Evolutionary conservation across 2,797 vertebrate genomes (phyloP), one percentile per base, ranked within the genome.

Genomic region (Anableps anableps): DNA sequence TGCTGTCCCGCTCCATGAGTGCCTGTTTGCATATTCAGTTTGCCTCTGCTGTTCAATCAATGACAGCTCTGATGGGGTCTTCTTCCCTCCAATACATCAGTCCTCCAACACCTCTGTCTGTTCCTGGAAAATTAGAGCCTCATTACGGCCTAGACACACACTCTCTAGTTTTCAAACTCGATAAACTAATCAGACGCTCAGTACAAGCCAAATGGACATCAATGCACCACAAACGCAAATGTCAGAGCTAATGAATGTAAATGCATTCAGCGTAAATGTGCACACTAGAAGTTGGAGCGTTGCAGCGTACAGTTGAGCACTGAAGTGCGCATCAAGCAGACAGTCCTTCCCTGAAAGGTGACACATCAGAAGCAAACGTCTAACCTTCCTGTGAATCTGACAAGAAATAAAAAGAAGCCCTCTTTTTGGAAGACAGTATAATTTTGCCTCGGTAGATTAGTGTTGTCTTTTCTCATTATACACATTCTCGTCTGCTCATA

Each of bases 181-280:
- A 90, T 88, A 91, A 88, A 90, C 80, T 88, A 91, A 93, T 93
- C 90, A 87, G 86, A 86, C 66, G 75, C 74, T 47, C 68, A 29
- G 71, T 76, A 60, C 76, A 75, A 79, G 85, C 85, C 90, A 88
- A 91, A 88, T 78, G 62, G 66, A 80, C 70, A 60, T 92, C 89
- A 51, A 62, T 85, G 79, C 2, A 3, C 80, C 80, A 48, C 85
- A 64, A 86, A 82, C 17, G n/a, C 88, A 92, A 94, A 91, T 88
- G 91, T 88, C 90, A 88, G 2, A 0, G 29, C 74, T 89, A 91
- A 93, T 89, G 74, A 86, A 92, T 91, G 88, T 64, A 90, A 91
- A 93, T 89, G 75, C 86, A 91, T 85, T 86, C 86, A 17, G 77
- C 64, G 85, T 76, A 88, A 88, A 84, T 75, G 64, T 71, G 68